Conservation (phyloP, 2,888 invertebrate genomes). For the Amphiduros pacificus region DNA sequence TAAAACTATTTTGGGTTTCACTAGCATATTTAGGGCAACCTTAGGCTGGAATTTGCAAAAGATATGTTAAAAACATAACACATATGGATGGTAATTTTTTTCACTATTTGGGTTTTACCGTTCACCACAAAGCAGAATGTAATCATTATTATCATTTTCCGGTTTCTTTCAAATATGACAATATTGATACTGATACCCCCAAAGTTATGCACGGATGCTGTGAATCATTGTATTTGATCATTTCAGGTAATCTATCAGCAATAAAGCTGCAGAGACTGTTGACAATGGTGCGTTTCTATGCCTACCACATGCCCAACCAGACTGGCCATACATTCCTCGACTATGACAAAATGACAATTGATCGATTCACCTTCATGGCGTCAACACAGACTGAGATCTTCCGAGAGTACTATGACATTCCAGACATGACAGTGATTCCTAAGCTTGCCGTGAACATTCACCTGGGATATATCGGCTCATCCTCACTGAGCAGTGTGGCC, state of each 20-base stretch:
- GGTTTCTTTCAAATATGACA: no score
- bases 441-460: constrained; percentile 16
- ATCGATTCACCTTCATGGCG: constrained; percentile 29
- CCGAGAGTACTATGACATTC: constrained; percentile 17
- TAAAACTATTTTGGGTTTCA: no score
- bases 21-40: no score
- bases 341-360: constrained; percentile 26
- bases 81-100: no score
- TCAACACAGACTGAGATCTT: constrained; percentile 20
- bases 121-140: no score
- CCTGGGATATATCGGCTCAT: constrained; percentile 28
- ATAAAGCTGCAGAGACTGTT: constrained; percentile 22
- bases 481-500: constrained; percentile 26
- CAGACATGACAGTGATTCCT: constrained; percentile 9
- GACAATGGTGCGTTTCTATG: constrained; percentile 22
- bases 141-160: no score
- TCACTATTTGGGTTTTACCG: no score
- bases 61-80: no score
- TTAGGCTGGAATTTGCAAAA: no score
- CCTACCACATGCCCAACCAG: constrained; percentile 21
- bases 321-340: constrained; percentile 25
- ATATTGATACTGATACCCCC: no score
- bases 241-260: constrained; percentile 24
- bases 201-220: no score
- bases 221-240: no score